A percentile compares a stretch with the other conserved stretches of the same genome.
These are phyloP conservation scores for Rhagonycha fulva DNA, from an alignment of 2,888 invertebrate species.

Conservation along the genomic window DNA sequence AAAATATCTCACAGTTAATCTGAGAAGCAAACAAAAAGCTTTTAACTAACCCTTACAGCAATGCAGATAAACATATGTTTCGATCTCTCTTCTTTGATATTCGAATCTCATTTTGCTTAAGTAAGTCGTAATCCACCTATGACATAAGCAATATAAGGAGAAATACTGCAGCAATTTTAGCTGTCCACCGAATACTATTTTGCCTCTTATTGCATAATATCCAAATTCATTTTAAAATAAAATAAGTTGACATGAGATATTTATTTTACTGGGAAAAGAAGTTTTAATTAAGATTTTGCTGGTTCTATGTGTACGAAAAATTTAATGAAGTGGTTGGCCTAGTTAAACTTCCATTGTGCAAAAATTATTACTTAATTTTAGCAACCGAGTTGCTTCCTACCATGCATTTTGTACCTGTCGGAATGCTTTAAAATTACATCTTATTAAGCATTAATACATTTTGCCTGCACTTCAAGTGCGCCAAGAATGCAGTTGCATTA, in stretches of 20 bases:
- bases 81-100: slow-evolving; percentile 12
- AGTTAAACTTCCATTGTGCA: background rate
- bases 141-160: slow-evolving; percentile 5
- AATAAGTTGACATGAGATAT: background rate
- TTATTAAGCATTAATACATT: slow-evolving; percentile 25
- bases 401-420: slow-evolving; percentile 25
- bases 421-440: slow-evolving; percentile 13
- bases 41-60: background rate
- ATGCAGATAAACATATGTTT: slow-evolving; percentile 19
- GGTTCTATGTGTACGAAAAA: background rate
- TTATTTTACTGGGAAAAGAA: background rate
- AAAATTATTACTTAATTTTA: slow-evolving; percentile 25
- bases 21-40: background rate
- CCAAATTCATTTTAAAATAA: slow-evolving; percentile 1
- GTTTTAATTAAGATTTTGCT: slow-evolving; percentile 8
- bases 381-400: slow-evolving; percentile 13
- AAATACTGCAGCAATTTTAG: slow-evolving; percentile 13
- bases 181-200: slow-evolving; percentile 11
- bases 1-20: slow-evolving; percentile 5
- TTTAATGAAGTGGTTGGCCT: slow-evolving; percentile 2
- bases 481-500: slow-evolving; percentile 15
- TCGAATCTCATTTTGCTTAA: slow-evolving; percentile 22
- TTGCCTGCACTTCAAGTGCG: slow-evolving; percentile 6
- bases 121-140: background rate
- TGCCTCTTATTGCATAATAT: background rate